A percentile compares a stretch with the other conserved stretches of the same genome.
phyloP scores from a whole-genome alignment of 2,888 invertebrate genomes.

The Autographa pulchrina region DNA sequence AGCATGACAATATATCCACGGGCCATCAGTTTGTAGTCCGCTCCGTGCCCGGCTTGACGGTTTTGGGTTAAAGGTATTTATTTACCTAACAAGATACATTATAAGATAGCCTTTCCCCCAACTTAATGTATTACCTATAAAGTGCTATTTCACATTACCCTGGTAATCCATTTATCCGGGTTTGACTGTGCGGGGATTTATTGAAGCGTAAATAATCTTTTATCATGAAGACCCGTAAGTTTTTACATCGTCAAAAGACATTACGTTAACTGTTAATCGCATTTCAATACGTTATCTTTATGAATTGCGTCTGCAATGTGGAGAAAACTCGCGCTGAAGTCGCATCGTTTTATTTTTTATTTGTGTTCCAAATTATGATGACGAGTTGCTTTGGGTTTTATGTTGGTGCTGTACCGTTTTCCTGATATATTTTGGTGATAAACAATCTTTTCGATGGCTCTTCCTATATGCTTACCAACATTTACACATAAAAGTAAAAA shows the following conservation, averaged over 20 bases:
- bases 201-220: conserved; percentile 76
- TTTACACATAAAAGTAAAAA: conserved; percentile 10
- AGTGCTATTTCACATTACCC: conserved; percentile 67
- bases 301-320: conserved; percentile 74
- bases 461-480: conserved; percentile 42
- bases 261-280: conserved; percentile 79
- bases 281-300: conserved; percentile 79
- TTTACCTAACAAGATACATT: conserved; percentile 78
- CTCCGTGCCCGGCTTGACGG: conserved; percentile 74
- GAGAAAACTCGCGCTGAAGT: conserved; percentile 73
- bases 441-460: conserved; percentile 45
- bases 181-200: conserved; percentile 72
- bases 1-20: conserved; percentile 57
- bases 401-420: conserved; percentile 29
- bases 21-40: conserved; percentile 69
- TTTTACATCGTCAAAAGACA: conserved; percentile 76
- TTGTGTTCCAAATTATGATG: conserved; percentile 69
- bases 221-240: conserved; percentile 72
- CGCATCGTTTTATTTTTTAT: conserved; percentile 73
- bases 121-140: conserved; percentile 67
- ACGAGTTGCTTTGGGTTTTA: conserved; percentile 60
- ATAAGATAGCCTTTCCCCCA: conserved; percentile 74
- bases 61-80: conserved; percentile 83
- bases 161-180: conserved; percentile 62
- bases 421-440: conserved; percentile 30